Conservation (phyloP, 2,113 vertebrate species). For the Platycercus adscitus region DNA sequence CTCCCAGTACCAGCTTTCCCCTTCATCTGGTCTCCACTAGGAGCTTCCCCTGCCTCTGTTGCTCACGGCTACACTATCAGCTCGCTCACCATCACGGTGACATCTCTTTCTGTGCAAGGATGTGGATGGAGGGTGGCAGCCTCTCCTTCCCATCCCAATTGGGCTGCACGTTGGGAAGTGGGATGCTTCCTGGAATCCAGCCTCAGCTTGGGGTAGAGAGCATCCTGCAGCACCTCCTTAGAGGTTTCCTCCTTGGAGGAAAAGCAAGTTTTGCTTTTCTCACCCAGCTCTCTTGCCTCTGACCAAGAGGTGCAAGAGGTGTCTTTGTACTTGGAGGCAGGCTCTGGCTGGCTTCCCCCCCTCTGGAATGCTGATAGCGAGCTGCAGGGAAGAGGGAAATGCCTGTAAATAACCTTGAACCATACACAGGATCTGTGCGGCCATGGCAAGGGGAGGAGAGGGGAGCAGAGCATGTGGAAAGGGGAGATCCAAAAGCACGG, state of each 20-base stretch:
- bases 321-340: background rate
- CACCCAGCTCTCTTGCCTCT: background rate
- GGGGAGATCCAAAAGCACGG: background rate
- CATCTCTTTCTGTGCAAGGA: background rate
- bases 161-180: accelerated
- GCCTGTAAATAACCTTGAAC: background rate
- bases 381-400: background rate
- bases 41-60: background rate
- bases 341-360: background rate
- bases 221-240: background rate
- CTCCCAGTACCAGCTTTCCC: background rate
- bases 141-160: background rate
- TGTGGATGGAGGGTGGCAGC: background rate
- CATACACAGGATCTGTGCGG: background rate
- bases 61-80: background rate
- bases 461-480: background rate
- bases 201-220: background rate
- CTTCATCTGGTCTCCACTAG: background rate
- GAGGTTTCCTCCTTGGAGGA: background rate
- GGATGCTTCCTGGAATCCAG: background rate
- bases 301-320: background rate
- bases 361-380: background rate
- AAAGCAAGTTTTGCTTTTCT: background rate
- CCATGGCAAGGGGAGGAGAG: background rate
- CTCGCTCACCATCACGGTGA: accelerated